Percentiles rank a stretch among this genome's conserved stretches.
phyloP scores from a whole-genome alignment of 1,140 invertebrate species.

The Leucophenga varia region DNA sequence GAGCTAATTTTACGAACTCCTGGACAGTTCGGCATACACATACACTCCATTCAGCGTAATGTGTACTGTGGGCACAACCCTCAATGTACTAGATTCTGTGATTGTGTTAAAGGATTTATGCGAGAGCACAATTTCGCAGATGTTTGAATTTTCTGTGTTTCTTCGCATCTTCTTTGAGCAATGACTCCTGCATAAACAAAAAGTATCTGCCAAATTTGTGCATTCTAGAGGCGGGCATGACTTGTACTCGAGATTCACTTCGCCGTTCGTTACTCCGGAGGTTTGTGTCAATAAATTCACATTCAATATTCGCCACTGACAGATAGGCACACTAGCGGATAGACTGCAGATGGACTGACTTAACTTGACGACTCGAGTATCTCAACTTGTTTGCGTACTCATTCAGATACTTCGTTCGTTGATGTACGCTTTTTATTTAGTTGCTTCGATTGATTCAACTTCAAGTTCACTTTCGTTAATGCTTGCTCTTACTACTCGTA shows the following conservation, averaged over 20 bases:
- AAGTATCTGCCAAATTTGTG: conserved; percentile 28
- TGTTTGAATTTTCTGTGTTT: conserved; percentile 41
- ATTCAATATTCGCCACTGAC: conserved; percentile 27
- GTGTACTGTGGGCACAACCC: conserved; percentile 35
- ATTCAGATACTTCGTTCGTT: too few relatives aligned
- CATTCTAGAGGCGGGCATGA: conserved; percentile 34
- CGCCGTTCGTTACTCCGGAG: conserved; percentile 6
- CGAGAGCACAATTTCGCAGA: conserved; percentile 48
- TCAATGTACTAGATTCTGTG: conserved; percentile 13
- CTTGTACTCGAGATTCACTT: conserved; percentile 29
- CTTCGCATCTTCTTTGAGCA: neutral
- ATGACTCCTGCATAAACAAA: conserved; percentile 3
- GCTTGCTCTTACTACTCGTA: conserved; percentile 18
- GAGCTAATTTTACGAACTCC: conserved; percentile 48
- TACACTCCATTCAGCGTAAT: too few relatives aligned
- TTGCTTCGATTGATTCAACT: conserved; percentile 1
- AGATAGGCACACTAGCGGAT: conserved; percentile 26
- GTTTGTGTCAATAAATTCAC: neutral
- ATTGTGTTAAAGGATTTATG: conserved; percentile 51
- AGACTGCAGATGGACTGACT: too few relatives aligned
- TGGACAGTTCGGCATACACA: conserved; percentile 14
- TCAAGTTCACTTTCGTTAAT: conserved; percentile 25
- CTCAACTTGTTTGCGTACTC: conserved; percentile 39
- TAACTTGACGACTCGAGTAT: conserved; percentile 36
- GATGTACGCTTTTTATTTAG: too few relatives aligned